phyloP scores from a whole-genome alignment of 2,113 vertebrate genomes.

The Dicaeum eximium region DNA sequence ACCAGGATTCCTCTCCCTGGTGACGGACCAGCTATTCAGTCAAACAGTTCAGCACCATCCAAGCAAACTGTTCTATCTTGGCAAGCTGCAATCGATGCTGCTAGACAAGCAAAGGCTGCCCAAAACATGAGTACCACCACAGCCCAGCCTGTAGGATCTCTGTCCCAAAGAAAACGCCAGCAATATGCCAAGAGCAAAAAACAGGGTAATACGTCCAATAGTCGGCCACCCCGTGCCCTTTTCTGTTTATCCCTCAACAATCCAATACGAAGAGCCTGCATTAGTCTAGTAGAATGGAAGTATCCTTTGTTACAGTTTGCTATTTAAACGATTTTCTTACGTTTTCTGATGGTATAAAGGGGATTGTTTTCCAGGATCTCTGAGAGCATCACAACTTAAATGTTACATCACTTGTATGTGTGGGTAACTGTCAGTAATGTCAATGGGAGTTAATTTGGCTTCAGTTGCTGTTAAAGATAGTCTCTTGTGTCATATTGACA shows the following conservation, averaged over 20 bases:
- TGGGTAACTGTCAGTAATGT: not conserved
- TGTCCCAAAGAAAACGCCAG: conserved; percentile 98
- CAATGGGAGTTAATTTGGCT: not conserved
- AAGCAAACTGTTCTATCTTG: conserved; percentile 88
- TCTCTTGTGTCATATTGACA: not conserved
- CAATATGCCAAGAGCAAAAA: conserved; percentile 99
- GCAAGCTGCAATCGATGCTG: conserved; percentile 96
- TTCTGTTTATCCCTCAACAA: conserved; percentile 99
- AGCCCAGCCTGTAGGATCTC: conserved; percentile 88
- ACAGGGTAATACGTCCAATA: conserved; percentile 92
- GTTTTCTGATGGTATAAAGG: not conserved
- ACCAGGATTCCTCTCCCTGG: conserved; percentile 87
- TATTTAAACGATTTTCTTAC: not conserved
- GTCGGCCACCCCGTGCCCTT: conserved; percentile 91
- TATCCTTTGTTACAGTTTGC: conserved; percentile 82
- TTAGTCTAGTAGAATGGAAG: conserved; percentile 99
- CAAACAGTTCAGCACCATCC: conserved; percentile 80
- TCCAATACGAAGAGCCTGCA: conserved; percentile 98
- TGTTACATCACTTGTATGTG: not conserved
- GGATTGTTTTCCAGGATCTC: not conserved
- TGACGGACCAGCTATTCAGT: conserved; percentile 90
- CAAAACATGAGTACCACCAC: conserved; percentile 92
- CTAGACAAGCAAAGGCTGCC: conserved; percentile 93
- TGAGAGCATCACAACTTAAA: not conserved
- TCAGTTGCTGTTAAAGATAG: not conserved